Conservation (phyloP, 1,140 invertebrate species). For the Daktulosphaira vitifoliae region DNA sequence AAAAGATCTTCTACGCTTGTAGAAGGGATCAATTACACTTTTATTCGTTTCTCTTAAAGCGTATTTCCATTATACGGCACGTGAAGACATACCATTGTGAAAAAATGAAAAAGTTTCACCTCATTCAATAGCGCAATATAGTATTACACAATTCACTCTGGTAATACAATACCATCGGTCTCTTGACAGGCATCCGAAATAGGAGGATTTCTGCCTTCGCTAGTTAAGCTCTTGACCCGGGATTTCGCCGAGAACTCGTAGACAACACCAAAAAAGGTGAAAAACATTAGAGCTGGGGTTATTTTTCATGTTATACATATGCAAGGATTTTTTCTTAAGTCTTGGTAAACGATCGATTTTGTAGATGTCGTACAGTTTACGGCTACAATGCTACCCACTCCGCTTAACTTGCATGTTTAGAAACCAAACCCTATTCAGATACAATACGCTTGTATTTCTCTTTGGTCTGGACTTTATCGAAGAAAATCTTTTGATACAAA, state of each 20-base stretch:
- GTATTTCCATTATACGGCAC: not conserved
- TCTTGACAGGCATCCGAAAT: slow-evolving; percentile 32
- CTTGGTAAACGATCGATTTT: slow-evolving; percentile 30
- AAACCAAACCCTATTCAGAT: not conserved
- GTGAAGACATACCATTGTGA: no score
- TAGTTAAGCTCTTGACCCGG: slow-evolving; percentile 33
- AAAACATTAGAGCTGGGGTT: not conserved
- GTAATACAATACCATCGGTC: slow-evolving; percentile 30
- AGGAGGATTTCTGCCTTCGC: slow-evolving; percentile 19
- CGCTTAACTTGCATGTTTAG: not conserved
- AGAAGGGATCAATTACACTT: slow-evolving; percentile 20
- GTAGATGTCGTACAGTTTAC: not conserved
- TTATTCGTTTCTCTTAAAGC: not conserved
- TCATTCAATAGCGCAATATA: not conserved
- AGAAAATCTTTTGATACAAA: no score
- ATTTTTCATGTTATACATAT: slow-evolving; percentile 9
- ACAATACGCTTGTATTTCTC: no score
- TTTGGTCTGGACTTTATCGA: no score
- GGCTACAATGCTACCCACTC: no score
- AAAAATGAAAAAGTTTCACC: slow-evolving; percentile 1
- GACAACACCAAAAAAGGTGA: not conserved
- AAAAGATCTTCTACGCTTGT: no score
- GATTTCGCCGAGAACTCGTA: slow-evolving; percentile 12
- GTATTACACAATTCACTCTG: slow-evolving; percentile 3
- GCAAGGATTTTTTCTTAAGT: slow-evolving; percentile 6